A percentile compares a stretch with the other conserved stretches of the same genome.
Evolutionary conservation across 2,113 vertebrate genomes (phyloP).

Genomic region (Mormoops blainvillei): DNA sequence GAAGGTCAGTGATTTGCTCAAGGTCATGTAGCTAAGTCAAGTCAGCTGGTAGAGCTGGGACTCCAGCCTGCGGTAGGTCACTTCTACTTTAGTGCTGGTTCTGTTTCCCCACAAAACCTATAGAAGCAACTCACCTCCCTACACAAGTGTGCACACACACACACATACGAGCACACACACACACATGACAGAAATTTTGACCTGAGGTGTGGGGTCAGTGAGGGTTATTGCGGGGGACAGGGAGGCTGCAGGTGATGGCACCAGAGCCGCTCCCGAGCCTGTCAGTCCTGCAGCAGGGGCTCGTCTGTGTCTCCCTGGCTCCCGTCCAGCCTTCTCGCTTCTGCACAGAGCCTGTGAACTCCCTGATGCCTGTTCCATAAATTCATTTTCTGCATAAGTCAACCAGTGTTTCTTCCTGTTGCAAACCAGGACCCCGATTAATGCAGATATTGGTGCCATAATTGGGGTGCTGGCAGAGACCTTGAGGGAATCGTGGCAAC

Average conservation of each 20-base stretch:
- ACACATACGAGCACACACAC: neutral
- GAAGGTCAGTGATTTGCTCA: neutral
- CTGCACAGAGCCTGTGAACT: neutral
- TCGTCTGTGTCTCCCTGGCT: neutral
- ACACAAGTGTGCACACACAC: fast-evolving
- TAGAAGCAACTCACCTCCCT: neutral
- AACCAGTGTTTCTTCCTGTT: neutral
- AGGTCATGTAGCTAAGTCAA: neutral
- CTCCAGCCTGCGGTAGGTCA: neutral
- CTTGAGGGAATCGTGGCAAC: neutral
- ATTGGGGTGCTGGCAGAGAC: neutral
- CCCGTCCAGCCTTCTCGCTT: neutral
- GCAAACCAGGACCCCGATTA: neutral
- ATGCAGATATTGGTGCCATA: neutral
- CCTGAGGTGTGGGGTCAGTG: neutral
- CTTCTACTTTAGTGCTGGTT: neutral
- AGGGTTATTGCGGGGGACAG: neutral
- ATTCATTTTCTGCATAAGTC: neutral
- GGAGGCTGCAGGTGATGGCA: fast-evolving
- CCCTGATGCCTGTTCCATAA: neutral
- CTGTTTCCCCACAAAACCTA: neutral
- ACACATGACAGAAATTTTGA: neutral
- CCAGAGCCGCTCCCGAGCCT: neutral
- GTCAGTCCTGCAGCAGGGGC: neutral
- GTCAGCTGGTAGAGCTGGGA: neutral